Conservation (phyloP, 92 coral and sea anemone genomes). For the Bergia sp. region DNA sequence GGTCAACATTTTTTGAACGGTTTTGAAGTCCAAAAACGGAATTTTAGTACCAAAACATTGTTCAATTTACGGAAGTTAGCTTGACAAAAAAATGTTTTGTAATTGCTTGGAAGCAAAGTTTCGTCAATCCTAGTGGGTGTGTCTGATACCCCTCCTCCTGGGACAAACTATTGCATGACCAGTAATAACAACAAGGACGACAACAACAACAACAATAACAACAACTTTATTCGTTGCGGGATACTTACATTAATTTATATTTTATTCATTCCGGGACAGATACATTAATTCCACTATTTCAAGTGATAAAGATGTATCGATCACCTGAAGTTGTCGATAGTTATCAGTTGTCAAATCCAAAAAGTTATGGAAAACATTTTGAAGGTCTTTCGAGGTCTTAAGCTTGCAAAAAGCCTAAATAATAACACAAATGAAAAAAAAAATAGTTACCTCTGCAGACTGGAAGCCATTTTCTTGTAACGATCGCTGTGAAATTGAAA, state of each 20-base stretch:
- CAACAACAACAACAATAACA: neutral
- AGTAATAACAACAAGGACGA: neutral
- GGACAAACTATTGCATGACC: too few species aligned
- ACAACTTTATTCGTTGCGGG: neutral
- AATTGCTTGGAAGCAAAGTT: neutral
- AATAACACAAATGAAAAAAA: neutral
- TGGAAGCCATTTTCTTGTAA: constrained; percentile 82
- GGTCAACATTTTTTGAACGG: too few species aligned
- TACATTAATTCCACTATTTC: neutral
- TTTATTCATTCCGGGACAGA: neutral
- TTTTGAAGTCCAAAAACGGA: too few species aligned
- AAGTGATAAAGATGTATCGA: neutral
- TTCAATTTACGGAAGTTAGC: neutral
- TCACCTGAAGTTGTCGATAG: too few species aligned
- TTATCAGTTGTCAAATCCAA: neutral
- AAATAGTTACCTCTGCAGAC: constrained; percentile 69
- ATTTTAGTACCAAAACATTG: neutral
- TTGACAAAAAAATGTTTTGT: too few species aligned
- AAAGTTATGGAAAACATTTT: neutral
- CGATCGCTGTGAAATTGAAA: constrained; percentile 58
- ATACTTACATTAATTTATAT: neutral
- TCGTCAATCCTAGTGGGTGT: neutral
- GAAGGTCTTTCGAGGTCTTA: neutral
- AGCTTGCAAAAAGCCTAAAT: neutral
- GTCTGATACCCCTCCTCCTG: neutral